A percentile compares a stretch with the other conserved stretches of the same genome.
Evolutionary conservation across 2,888 invertebrate genomes (phyloP).

Genomic region (Epinotia demarniana): DNA sequence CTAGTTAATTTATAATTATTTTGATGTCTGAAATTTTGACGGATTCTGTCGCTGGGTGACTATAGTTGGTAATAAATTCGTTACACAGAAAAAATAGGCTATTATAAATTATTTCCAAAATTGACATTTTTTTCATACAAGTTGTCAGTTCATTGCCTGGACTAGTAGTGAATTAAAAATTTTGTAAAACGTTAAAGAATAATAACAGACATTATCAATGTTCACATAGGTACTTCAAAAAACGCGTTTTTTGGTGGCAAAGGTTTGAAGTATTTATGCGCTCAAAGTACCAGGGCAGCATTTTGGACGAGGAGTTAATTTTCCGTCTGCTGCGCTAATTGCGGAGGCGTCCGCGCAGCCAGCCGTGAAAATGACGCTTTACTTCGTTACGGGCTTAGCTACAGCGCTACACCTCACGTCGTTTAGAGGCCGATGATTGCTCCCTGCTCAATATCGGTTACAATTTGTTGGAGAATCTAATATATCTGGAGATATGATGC

Average conservation of each 20-base stretch:
- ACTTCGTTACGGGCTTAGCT: constrained; percentile 36
- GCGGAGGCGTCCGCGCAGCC: constrained; percentile 45
- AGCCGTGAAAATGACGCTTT: constrained; percentile 43
- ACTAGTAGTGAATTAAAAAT: too few species aligned
- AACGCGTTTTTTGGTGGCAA: background rate
- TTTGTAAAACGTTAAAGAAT: background rate
- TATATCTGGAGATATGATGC: constrained; percentile 9
- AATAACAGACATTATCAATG: background rate
- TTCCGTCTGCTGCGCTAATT: constrained; percentile 48
- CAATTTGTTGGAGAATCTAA: constrained; percentile 34
- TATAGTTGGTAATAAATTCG: too few species aligned
- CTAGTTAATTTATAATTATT: too few species aligned
- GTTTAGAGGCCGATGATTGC: constrained; percentile 20
- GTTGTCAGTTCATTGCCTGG: too few species aligned
- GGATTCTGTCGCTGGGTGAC: too few species aligned
- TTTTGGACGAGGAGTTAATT: constrained; percentile 45
- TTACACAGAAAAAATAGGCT: too few species aligned
- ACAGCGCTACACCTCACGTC: constrained; percentile 20
- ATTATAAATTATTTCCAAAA: too few species aligned
- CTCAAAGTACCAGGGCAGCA: constrained; percentile 31
- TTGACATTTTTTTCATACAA: too few species aligned
- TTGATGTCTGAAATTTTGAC: too few species aligned
- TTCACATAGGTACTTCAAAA: background rate
- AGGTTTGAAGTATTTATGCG: constrained; percentile 18
- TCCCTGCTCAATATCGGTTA: constrained; percentile 23